Conservation (phyloP, 35 echinoderm and acorn worm genomes). For the Hemicentrotus pulcherrimus region DNA sequence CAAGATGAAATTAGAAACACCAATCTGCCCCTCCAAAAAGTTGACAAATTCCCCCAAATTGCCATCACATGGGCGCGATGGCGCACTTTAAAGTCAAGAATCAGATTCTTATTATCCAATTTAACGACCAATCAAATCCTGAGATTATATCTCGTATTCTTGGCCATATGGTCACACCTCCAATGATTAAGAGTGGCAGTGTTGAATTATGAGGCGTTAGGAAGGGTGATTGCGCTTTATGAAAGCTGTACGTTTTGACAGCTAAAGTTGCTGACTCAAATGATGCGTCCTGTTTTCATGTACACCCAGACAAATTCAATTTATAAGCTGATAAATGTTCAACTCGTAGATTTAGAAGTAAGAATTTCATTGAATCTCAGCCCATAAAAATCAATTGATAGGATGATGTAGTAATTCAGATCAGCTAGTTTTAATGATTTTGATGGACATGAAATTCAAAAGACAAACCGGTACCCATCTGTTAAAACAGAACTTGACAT, state of each 20-base stretch:
- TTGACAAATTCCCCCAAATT: background rate
- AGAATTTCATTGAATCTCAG: background rate
- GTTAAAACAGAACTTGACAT: too few relatives aligned
- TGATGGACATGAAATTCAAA: too few relatives aligned
- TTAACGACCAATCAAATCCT: background rate
- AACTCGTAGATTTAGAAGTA: background rate
- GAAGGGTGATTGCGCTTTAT: background rate
- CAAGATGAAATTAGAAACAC: background rate
- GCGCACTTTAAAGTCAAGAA: background rate
- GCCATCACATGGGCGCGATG: background rate
- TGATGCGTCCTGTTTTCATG: slow-evolving; percentile 9
- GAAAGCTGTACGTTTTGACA: background rate
- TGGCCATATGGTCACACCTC: slow-evolving; percentile 7
- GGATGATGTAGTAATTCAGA: background rate
- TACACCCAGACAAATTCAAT: slow-evolving; percentile 4
- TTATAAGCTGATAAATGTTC: background rate
- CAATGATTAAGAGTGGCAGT: background rate
- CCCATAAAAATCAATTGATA: background rate
- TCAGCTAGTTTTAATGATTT: background rate
- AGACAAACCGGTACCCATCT: too few relatives aligned
- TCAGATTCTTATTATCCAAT: background rate
- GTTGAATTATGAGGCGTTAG: background rate
- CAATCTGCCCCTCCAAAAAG: background rate
- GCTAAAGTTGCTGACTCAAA: background rate
- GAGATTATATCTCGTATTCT: background rate